Base-by-base conservation (phyloP, 2,113 vertebrate species). In the Brachyhypopomus gauderio region DNA sequence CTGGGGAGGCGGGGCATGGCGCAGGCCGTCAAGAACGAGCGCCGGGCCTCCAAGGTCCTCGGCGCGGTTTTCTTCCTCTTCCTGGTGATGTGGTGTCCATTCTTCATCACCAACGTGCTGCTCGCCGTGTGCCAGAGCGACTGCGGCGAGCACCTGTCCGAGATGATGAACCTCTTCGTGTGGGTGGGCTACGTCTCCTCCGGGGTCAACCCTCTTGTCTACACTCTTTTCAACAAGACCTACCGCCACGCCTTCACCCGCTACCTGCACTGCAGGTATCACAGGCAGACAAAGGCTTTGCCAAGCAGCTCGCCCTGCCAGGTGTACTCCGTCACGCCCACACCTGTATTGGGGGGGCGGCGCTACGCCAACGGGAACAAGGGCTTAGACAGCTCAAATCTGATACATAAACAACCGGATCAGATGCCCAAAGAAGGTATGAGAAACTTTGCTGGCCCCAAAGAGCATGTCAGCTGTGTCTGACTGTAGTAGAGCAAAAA, bases 121-220 rank as follows among this genome's bases (percentile, higher is more conserved):
- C 93, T 92, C 0, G 95, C 95, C 41, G 90, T 95, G 48, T 96
- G 95, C 87, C 93, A 83, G 56, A 92, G 92, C 30, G 83, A 92
- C 60, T 96, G 95, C 0, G 90, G 94, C 3, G 86, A 92, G 77
- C 87, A 89, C 75, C 92, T 96, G 14, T 82, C 95, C 1, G 92
- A 94, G 16, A 92, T 96, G 4, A 90, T 96, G 0, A 93, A 95
- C 20, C 90, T 96, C 30, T 96, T 96, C 80, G 95, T 96, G 2
- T 96, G 95, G 95, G 93, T 96, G 84, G 95, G 95, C 9, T 96
- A 96, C 4, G 91, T 95, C 71, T 96, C 95, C 83, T 96, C 95
- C 0, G 95, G 95, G 79, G 89, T 96, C 63, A 96, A 96, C 23
- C 95, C 95, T 17, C 89, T 96, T 1, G 94, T 96, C 38, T 96